phyloP scores from a whole-genome alignment of 2,113 vertebrate genomes.

The Balaenoptera acutorostrata region DNA sequence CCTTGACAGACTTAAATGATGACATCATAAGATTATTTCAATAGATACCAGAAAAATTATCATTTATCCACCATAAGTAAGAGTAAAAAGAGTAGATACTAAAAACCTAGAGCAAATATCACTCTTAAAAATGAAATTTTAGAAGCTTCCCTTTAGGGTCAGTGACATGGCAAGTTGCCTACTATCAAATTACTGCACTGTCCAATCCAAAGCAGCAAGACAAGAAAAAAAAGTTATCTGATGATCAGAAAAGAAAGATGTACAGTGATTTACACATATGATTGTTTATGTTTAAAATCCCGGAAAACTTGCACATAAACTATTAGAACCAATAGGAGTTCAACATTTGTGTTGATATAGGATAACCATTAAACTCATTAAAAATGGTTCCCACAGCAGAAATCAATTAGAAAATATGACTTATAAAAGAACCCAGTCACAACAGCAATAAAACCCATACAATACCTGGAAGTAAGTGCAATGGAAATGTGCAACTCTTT shows the following conservation, averaged over 20 bases:
- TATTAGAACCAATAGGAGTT: background rate
- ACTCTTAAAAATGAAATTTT: background rate
- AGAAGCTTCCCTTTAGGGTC: background rate
- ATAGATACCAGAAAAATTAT: background rate
- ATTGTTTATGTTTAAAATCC: background rate
- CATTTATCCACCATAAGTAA: background rate
- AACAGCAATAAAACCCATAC: background rate
- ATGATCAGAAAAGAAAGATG: background rate
- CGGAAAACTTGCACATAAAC: background rate
- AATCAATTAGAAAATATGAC: background rate
- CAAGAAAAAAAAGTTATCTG: background rate
- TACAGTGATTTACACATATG: background rate
- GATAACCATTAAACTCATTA: background rate
- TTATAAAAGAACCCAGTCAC: background rate
- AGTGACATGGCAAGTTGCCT: background rate
- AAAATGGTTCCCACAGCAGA: background rate
- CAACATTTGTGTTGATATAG: background rate
- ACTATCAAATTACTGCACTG: background rate
- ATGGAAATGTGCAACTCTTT: background rate
- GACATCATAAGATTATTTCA: background rate
- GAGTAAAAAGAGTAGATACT: background rate
- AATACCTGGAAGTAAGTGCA: background rate
- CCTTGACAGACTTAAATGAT: background rate
- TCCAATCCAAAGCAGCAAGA: background rate
- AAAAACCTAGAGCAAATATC: background rate